Conservation (phyloP, 2,797 vertebrate genomes). For the Cichlasoma orientale region DNA sequence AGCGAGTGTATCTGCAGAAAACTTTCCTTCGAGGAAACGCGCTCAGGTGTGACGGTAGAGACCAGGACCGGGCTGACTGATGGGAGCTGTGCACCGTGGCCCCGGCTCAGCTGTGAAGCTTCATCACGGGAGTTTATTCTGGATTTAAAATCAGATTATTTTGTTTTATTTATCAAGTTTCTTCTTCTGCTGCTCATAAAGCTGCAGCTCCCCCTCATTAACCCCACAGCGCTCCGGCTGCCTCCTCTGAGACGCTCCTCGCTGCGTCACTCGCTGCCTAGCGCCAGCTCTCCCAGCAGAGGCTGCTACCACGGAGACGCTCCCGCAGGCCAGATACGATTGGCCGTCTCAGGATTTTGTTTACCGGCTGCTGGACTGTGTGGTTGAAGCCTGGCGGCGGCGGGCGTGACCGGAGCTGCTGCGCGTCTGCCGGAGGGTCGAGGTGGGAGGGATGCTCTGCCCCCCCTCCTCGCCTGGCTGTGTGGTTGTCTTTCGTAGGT, state of each 20-base stretch:
- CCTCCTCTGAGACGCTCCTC: not conserved
- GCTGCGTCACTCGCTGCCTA: conserved; percentile 62
- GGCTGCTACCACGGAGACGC: conserved; percentile 79
- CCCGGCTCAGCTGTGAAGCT: rapidly evolving
- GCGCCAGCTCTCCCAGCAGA: conserved; percentile 65
- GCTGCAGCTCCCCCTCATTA: not conserved
- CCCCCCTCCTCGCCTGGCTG: conserved; percentile 83
- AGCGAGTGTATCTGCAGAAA: not conserved
- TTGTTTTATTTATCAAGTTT: not conserved
- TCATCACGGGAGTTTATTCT: not conserved
- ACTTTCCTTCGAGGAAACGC: not conserved
- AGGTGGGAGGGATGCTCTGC: conserved; percentile 80
- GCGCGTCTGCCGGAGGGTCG: not conserved
- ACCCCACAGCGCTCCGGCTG: not conserved
- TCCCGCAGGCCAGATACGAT: conserved; percentile 55
- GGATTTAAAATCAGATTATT: not conserved
- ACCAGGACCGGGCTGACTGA: not conserved
- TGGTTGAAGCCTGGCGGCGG: not conserved
- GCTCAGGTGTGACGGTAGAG: not conserved
- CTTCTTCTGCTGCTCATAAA: not conserved
- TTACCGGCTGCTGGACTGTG: conserved; percentile 53
- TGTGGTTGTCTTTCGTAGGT: conserved; percentile 89
- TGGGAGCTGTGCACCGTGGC: not conserved
- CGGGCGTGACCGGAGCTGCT: not conserved
- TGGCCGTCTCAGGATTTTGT: conserved; percentile 71